Percentiles rank a stretch among this genome's conserved stretches.
These are phyloP conservation scores for Trachymyrmex septentrionalis DNA, from an alignment of 1,140 invertebrate species.

Conservation along the genomic window DNA sequence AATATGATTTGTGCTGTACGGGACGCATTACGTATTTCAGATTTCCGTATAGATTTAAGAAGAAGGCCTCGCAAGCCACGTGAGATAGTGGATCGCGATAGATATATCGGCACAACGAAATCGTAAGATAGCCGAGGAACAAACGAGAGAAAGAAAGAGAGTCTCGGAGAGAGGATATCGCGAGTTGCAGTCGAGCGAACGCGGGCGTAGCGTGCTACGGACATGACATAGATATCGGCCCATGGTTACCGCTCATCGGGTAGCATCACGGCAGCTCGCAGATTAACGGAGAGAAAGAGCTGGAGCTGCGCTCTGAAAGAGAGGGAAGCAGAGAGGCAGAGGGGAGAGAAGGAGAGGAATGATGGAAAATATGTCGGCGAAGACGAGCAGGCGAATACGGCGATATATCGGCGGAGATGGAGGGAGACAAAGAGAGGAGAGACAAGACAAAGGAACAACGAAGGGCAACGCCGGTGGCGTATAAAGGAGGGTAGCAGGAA, in stretches of 20 bases:
- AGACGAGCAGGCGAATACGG: conserved; percentile 30
- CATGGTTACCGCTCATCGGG: conserved; percentile 51
- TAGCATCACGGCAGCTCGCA: conserved; percentile 28
- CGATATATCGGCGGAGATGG: conserved; percentile 6
- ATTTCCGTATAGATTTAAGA: too few species aligned
- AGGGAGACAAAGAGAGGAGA: background rate
- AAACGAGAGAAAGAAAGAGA: background rate
- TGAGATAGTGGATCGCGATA: background rate
- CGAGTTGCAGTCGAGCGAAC: conserved; percentile 29
- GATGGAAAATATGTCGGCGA: conserved; percentile 40
- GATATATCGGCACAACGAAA: background rate
- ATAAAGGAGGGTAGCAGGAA: conserved; percentile 40
- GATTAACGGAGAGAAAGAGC: conserved; percentile 53
- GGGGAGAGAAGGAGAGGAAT: background rate
- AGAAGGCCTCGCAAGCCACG: background rate
- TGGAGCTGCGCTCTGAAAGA: conserved; percentile 22
- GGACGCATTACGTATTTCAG: too few species aligned
- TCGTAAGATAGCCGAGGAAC: background rate
- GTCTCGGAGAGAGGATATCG: conserved; percentile 5
- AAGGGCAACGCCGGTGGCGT: conserved; percentile 44
- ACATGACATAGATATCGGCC: conserved; percentile 49
- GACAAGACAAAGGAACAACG: conserved; percentile 47
- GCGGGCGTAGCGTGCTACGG: conserved; percentile 29
- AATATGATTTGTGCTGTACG: too few species aligned
- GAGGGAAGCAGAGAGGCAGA: background rate